Conservation (phyloP, 2,888 invertebrate species). For the Dioctria rufipes region DNA sequence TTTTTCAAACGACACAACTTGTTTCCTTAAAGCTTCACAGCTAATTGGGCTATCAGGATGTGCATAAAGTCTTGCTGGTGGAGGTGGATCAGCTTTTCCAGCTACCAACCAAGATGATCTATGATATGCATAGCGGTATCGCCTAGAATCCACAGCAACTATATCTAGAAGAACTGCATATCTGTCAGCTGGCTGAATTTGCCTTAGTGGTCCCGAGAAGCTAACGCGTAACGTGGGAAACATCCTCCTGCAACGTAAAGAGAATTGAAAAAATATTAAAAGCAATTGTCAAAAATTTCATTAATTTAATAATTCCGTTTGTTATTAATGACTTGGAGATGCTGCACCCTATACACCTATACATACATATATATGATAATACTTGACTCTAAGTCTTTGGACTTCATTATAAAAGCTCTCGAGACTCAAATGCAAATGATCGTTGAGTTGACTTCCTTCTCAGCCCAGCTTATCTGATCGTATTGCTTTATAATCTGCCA, state of each 20-base stretch:
- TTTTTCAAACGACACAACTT: constrained; percentile 98
- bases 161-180: constrained; percentile 97
- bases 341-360: constrained; percentile 25
- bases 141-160: constrained; percentile 95
- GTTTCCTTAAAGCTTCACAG: constrained; percentile 95
- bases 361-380: background rate
- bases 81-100: constrained; percentile 97
- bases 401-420: background rate
- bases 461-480: constrained; percentile 59
- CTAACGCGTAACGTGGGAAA: constrained; percentile 97
- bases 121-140: constrained; percentile 98
- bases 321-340: constrained; percentile 25
- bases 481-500: constrained; percentile 63
- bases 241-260: constrained; percentile 85
- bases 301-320: constrained; percentile 30
- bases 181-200: constrained; percentile 83
- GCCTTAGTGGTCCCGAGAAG: constrained; percentile 80
- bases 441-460: constrained; percentile 59
- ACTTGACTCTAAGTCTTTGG: background rate
- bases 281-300: constrained; percentile 22
- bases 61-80: constrained; percentile 92
- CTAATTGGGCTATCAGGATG: constrained; percentile 98
- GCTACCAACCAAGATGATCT: constrained; percentile 98
- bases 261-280: background rate
- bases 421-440: constrained; percentile 54